Percentiles rank a stretch among this genome's conserved stretches.
Conservation (phyloP, 2,797 vertebrate genomes). For the Vespertilio murinus region DNA sequence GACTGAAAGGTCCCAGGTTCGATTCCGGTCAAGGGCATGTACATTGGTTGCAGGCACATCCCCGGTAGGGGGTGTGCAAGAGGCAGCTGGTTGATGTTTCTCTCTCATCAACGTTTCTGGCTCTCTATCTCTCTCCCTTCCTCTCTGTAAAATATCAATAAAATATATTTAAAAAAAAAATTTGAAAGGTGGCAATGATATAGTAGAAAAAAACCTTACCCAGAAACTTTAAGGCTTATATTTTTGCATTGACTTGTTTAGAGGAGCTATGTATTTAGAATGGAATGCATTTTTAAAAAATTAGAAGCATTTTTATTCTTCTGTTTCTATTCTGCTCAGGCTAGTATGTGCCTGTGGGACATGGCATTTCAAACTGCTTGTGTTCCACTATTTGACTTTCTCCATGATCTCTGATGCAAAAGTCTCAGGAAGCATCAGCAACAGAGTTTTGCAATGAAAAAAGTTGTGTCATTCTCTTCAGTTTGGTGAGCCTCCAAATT, state of each 20-base stretch:
- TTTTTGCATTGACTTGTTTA: neutral
- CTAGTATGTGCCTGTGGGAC: conserved; percentile 77
- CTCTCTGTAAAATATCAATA: no score
- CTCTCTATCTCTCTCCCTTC: no score
- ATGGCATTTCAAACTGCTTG: conserved; percentile 68
- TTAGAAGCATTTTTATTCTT: conserved; percentile 77
- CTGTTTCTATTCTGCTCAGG: conserved; percentile 78
- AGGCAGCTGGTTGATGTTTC: no score
- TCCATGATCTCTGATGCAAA: neutral
- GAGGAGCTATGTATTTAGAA: conserved; percentile 74
- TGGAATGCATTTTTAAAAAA: conserved; percentile 82
- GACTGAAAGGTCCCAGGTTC: no score
- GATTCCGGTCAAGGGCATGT: no score
- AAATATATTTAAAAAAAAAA: no score
- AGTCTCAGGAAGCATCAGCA: neutral
- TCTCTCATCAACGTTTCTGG: no score
- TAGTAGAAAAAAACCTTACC: neutral
- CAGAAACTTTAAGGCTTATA: neutral
- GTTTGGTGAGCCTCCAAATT: neutral
- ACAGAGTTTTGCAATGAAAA: neutral
- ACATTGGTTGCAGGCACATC: no score
- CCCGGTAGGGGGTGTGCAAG: no score
- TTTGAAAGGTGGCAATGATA: neutral
- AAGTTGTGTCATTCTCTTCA: neutral
- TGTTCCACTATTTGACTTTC: conserved; percentile 44